Conservation (phyloP, 2,888 invertebrate genomes). For the Drosophila aldrichi region DNA sequence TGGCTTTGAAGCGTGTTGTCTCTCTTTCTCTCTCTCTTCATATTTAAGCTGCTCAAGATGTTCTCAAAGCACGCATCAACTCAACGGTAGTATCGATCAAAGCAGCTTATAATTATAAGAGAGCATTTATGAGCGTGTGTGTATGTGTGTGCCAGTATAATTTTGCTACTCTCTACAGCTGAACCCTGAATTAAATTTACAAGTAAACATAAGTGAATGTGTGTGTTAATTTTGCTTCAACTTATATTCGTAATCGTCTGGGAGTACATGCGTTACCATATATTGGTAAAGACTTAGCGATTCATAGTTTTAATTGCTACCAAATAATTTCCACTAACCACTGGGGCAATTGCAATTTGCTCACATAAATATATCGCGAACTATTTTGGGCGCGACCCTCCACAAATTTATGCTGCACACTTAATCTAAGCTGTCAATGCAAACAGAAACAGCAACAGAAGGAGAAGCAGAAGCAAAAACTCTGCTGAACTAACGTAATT, state of each 20-base stretch:
- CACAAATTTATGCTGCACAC: constrained; percentile 82
- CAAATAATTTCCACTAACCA: constrained; percentile 62
- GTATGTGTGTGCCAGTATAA: no score
- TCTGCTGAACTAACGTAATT: constrained; percentile 60
- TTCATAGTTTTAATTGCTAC: constrained; percentile 58
- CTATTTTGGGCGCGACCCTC: constrained; percentile 25
- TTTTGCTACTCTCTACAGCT: background rate
- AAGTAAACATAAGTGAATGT: background rate
- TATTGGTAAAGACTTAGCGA: constrained; percentile 3
- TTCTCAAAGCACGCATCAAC: background rate
- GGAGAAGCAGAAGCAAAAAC: constrained; percentile 9
- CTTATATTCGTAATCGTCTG: background rate
- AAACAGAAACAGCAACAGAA: constrained; percentile 10
- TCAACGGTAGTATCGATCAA: no score
- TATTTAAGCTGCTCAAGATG: background rate
- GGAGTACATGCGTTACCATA: background rate
- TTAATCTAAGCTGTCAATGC: constrained; percentile 83
- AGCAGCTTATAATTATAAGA: background rate
- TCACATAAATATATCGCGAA: constrained; percentile 69
- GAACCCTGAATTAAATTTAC: background rate
- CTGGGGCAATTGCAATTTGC: constrained; percentile 43
- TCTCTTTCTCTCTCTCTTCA: background rate
- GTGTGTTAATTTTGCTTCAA: background rate
- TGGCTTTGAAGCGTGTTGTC: no score
- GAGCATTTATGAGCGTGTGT: background rate